A percentile compares a stretch with the other conserved stretches of the same genome.
These are phyloP conservation scores for Rhombomys opimus DNA, from an alignment of 2,113 vertebrate species.

Conservation along the genomic window DNA sequence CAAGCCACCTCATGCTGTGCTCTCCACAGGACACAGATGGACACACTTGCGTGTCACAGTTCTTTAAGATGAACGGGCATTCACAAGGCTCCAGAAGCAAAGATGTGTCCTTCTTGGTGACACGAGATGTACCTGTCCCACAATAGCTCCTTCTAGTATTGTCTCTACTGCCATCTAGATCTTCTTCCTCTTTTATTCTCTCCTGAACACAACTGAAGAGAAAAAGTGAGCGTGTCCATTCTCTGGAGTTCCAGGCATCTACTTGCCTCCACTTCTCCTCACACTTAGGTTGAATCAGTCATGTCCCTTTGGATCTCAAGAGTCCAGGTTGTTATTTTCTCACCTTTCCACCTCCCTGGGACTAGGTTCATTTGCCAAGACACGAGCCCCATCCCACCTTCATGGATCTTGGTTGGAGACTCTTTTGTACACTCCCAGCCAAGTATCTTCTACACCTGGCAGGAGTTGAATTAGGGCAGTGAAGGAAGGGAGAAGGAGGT, in stretches of 20 bases:
- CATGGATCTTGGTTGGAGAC: neutral
- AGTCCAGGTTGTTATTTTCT: neutral
- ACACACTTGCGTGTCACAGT: neutral
- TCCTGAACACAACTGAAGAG: neutral
- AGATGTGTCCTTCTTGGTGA: neutral
- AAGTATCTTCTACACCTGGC: neutral
- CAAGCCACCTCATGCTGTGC: neutral
- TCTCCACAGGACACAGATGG: neutral
- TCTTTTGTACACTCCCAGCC: neutral
- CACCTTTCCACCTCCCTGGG: neutral
- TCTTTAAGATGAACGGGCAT: neutral
- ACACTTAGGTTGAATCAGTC: neutral
- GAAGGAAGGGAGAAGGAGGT: rapidly evolving
- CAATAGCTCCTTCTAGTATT: neutral
- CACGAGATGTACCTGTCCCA: neutral
- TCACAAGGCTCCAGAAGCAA: neutral
- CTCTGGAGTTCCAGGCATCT: neutral
- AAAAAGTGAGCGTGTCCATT: neutral
- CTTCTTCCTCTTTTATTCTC: neutral
- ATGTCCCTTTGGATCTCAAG: neutral
- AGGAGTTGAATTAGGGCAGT: neutral
- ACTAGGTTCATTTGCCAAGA: neutral
- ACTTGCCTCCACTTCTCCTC: neutral
- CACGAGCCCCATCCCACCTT: neutral
- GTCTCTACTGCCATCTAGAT: neutral